A percentile compares a stretch with the other conserved stretches of the same genome.
These are phyloP conservation scores for Tetrapedia diversipes DNA, from an alignment of 2,888 invertebrate species.

Conservation along the genomic window DNA sequence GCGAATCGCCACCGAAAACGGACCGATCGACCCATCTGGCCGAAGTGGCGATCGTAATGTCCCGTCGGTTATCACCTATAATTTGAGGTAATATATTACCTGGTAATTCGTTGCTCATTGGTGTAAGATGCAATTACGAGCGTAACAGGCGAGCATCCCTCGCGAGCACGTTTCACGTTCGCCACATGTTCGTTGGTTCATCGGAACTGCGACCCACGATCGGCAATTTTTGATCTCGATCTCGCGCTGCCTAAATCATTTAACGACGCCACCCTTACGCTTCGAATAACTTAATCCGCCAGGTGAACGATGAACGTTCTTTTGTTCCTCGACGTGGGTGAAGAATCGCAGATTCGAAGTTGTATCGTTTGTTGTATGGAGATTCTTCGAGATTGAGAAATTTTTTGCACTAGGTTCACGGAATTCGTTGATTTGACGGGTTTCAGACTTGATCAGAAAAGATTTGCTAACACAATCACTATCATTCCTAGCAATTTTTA, in stretches of 20 bases:
- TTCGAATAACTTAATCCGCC: conserved; percentile 65
- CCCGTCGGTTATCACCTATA: conserved; percentile 81
- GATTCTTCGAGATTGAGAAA: neutral
- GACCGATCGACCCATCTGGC: conserved; percentile 77
- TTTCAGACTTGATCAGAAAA: too few species aligned
- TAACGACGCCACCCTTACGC: conserved; percentile 57
- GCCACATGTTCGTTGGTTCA: conserved; percentile 74
- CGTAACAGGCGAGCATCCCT: conserved; percentile 71
- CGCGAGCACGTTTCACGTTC: conserved; percentile 66
- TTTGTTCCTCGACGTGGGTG: conserved; percentile 30
- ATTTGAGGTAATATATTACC: conserved; percentile 83
- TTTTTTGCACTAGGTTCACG: too few species aligned
- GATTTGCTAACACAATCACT: too few species aligned
- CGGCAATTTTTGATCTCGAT: conserved; percentile 64
- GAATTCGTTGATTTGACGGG: too few species aligned
- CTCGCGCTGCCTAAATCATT: conserved; percentile 69
- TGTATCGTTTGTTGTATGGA: too few species aligned
- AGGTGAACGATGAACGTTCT: conserved; percentile 53
- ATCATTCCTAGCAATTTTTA: too few species aligned
- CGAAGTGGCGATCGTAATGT: conserved; percentile 80
- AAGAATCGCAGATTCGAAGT: too few species aligned
- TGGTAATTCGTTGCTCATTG: conserved; percentile 80
- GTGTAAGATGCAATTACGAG: conserved; percentile 80
- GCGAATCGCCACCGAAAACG: conserved; percentile 75
- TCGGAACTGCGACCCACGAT: conserved; percentile 49